A percentile compares a stretch with the other conserved stretches of the same genome.
These are phyloP conservation scores for Scortum barcoo DNA, from an alignment of 2,113 vertebrate genomes.

Conservation along the genomic window DNA sequence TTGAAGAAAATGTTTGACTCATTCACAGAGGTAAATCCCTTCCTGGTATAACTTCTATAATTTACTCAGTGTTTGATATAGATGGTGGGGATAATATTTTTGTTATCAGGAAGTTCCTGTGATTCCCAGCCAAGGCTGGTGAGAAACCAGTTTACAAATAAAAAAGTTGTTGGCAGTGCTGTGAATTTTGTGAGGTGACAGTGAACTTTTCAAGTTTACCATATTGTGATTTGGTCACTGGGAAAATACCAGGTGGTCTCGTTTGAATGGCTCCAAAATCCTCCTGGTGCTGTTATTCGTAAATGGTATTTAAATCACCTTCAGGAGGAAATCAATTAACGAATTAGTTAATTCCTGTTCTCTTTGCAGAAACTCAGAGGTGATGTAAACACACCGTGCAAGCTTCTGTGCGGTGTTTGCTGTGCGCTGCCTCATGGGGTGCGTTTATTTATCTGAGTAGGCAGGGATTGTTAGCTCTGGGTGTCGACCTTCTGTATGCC, in stretches of 20 bases:
- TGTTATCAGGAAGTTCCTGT: neutral
- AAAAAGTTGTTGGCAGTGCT: neutral
- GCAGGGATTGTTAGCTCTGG: slow-evolving; percentile 77
- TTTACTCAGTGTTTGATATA: neutral
- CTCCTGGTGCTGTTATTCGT: neutral
- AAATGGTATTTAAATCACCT: neutral
- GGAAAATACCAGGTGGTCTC: neutral
- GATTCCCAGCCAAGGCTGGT: neutral
- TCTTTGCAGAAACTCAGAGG: neutral
- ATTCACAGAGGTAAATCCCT: neutral
- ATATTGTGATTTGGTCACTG: neutral
- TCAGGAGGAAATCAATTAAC: neutral
- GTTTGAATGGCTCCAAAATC: neutral
- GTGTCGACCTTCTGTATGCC: slow-evolving; percentile 48
- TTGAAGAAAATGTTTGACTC: neutral
- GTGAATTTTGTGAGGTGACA: neutral
- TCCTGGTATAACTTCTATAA: neutral
- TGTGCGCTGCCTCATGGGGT: slow-evolving; percentile 12
- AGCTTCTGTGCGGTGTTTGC: slow-evolving; percentile 20
- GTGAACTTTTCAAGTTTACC: too few species aligned
- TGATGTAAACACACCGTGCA: neutral
- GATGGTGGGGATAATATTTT: neutral
- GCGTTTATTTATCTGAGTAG: slow-evolving; percentile 69
- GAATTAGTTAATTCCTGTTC: neutral
- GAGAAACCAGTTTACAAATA: neutral